Percentiles rank a stretch among this genome's conserved stretches.
These are phyloP conservation scores for Hydractinia symbiolongicarpus DNA, from an alignment of 30 jellyfish, hydroid and myxozoan species.

Conservation along the genomic window DNA sequence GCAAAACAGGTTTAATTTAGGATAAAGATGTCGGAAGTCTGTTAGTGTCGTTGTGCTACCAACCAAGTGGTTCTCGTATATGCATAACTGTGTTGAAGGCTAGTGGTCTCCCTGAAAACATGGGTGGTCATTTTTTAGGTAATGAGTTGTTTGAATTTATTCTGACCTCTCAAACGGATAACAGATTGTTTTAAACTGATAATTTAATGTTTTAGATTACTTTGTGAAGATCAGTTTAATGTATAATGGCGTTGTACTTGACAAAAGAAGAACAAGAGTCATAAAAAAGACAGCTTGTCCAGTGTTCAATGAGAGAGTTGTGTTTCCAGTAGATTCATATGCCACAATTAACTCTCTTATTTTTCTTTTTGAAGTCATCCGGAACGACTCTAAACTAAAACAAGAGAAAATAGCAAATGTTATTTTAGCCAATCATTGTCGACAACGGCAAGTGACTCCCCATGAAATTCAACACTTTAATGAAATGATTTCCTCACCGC, in stretches of 20 bases:
- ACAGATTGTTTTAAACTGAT: neutral
- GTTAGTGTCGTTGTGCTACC: conserved; percentile 67
- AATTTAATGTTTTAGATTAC: conserved; percentile 35
- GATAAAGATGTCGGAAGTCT: conserved; percentile 60
- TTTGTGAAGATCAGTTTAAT: conserved; percentile 70
- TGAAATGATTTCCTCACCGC: conserved; percentile 84
- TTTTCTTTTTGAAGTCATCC: conserved; percentile 74
- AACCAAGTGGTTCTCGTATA: conserved; percentile 55
- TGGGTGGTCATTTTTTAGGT: conserved; percentile 62
- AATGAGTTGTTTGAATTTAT: neutral
- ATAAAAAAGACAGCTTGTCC: conserved; percentile 72
- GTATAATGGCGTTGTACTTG: conserved; percentile 50
- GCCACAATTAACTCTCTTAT: conserved; percentile 47
- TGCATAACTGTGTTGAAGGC: conserved; percentile 77
- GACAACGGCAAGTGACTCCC: conserved; percentile 59
- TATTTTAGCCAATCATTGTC: conserved; percentile 57
- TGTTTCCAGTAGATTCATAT: conserved; percentile 73
- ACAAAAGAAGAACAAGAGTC: conserved; percentile 78
- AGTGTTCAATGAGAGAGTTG: conserved; percentile 81
- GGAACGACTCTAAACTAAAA: conserved; percentile 69
- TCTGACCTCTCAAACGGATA: neutral
- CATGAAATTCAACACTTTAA: conserved; percentile 80
- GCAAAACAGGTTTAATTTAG: conserved; percentile 17
- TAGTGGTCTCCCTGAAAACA: conserved; percentile 64
- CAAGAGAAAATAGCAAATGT: conserved; percentile 78